Evolutionary conservation across 2,113 vertebrate species (phyloP).

Genomic region (Melospiza georgiana): DNA sequence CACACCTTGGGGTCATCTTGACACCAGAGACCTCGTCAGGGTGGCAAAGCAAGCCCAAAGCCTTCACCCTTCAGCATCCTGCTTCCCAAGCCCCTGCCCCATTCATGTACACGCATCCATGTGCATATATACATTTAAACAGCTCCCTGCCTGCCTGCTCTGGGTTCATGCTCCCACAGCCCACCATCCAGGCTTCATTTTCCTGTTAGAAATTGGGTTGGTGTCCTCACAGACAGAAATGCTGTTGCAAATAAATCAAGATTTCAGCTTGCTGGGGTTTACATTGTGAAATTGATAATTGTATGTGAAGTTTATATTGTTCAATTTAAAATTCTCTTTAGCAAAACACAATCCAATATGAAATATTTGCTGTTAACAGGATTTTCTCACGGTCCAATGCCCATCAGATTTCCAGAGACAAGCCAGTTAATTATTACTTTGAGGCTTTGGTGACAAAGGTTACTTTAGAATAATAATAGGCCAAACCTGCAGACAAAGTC

Average conservation of each 20-base stretch:
- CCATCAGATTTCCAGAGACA: not conserved
- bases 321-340: not conserved
- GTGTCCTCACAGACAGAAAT: not conserved
- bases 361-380: not conserved
- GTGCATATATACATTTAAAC: not conserved
- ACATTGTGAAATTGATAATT: not conserved
- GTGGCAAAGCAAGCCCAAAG: not conserved
- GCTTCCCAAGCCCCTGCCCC: not conserved
- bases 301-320: not conserved
- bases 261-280: not conserved
- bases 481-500: not conserved
- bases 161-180: not conserved
- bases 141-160: not conserved
- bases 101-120: fast-evolving
- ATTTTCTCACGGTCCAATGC: not conserved
- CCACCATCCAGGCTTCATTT: fast-evolving
- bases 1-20: too few species aligned
- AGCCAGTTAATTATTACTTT: not conserved
- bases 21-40: too few species aligned
- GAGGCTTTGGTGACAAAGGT: not conserved
- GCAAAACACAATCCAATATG: not conserved
- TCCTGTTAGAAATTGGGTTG: not conserved
- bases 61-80: not conserved
- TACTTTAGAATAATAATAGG: not conserved
- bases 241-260: not conserved